Conservation (phyloP, 1,140 invertebrate species). For the Hyles euphorbiae region DNA sequence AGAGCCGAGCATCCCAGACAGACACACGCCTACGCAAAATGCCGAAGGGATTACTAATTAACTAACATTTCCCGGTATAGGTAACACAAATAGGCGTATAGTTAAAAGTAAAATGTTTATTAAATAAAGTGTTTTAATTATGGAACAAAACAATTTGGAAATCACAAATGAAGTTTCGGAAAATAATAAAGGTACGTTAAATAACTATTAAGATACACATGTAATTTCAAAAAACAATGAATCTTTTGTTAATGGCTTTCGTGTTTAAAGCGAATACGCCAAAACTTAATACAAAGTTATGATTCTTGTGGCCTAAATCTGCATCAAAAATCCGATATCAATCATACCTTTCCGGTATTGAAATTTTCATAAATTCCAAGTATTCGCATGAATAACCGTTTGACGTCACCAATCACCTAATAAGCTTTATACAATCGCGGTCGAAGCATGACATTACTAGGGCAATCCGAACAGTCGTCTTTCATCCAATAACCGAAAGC, state of each 20-base stretch:
- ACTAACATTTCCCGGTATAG: no score
- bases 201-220: no score
- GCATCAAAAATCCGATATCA: not conserved
- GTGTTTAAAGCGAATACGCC: no score
- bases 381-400: constrained; percentile 21
- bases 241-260: no score
- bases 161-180: no score
- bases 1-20: constrained; percentile 11
- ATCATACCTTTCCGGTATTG: constrained; percentile 7
- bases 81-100: no score
- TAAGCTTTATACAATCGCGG: constrained; percentile 36
- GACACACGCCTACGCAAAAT: constrained; percentile 6
- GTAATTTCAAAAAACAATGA: no score
- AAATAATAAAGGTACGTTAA: not conserved
- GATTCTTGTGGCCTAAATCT: no score
- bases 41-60: no score
- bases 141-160: not conserved
- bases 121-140: not conserved
- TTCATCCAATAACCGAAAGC: constrained; percentile 43
- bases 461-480: constrained; percentile 47
- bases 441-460: constrained; percentile 42
- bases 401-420: constrained; percentile 61
- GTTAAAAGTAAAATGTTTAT: no score
- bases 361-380: constrained; percentile 20
- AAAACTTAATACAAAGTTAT: no score